These are phyloP conservation scores for Drosophila affinis DNA, from an alignment of 2,888 invertebrate genomes.

Conservation along the genomic window DNA sequence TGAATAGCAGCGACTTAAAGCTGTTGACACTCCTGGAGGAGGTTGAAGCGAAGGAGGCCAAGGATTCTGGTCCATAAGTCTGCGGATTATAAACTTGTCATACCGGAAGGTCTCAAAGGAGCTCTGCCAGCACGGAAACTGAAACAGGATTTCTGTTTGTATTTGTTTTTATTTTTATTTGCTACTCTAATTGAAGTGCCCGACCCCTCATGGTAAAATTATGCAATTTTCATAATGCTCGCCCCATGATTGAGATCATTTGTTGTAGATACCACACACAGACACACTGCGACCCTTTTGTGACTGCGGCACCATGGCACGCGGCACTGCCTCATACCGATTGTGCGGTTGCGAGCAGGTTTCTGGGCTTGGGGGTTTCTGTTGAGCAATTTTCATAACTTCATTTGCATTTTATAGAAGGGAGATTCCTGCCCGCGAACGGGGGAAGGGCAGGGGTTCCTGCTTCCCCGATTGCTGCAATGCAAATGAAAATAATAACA, in stretches of 20 bases:
- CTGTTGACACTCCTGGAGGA: constrained; percentile 30
- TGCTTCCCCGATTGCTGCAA: constrained; percentile 6
- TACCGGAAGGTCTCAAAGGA: constrained; percentile 20
- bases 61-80: constrained; percentile 27
- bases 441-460: neutral
- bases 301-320: constrained; percentile 44
- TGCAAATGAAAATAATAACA: constrained; percentile 57
- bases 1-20: constrained; percentile 44
- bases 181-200: constrained; percentile 71
- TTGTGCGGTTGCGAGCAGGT: constrained; percentile 13
- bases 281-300: constrained; percentile 27
- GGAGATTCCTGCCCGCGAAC: neutral
- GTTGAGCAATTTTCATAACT: constrained; percentile 66
- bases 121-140: constrained; percentile 26
- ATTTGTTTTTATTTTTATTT: constrained; percentile 60
- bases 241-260: constrained; percentile 69
- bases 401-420: constrained; percentile 66
- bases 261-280: constrained; percentile 48
- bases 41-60: constrained; percentile 16
- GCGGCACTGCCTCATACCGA: neutral
- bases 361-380: constrained; percentile 33
- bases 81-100: constrained; percentile 40
- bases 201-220: constrained; percentile 63
- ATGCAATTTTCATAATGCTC: constrained; percentile 77
- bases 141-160: constrained; percentile 54